Evolutionary conservation across 2,797 vertebrate genomes (phyloP).

Genomic region (Tinamus major): DNA sequence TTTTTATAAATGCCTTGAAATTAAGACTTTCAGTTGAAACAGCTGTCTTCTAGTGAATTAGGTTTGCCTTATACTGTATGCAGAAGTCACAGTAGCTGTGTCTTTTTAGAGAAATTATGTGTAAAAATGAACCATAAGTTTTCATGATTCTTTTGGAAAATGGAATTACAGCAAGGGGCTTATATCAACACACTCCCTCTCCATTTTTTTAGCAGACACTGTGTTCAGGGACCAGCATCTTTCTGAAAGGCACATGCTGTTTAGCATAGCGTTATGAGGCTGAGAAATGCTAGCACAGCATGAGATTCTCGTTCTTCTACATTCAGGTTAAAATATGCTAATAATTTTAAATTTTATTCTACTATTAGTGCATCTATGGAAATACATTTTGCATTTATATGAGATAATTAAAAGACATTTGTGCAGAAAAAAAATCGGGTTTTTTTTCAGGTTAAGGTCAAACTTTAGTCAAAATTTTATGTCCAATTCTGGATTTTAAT

Average conservation of each 20-base stretch:
- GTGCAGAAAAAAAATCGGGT: not conserved
- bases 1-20: not conserved
- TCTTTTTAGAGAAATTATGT: not conserved
- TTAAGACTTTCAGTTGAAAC: not conserved
- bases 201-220: not conserved
- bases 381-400: constrained; percentile 29
- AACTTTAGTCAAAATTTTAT: not conserved
- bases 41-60: not conserved
- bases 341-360: constrained; percentile 53
- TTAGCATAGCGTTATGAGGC: not conserved
- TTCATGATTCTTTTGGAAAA: not conserved
- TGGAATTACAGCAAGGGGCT: not conserved
- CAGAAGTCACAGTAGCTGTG: not conserved
- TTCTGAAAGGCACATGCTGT: not conserved
- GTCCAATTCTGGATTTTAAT: not conserved
- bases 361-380: not conserved
- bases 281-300: not conserved
- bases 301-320: constrained; percentile 21
- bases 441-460: not conserved
- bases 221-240: not conserved
- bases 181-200: not conserved
- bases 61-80: not conserved
- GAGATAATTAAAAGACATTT: constrained; percentile 26
- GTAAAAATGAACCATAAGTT: not conserved
- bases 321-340: constrained; percentile 41